Evolutionary conservation across 64 coral and sea anemone species (phyloP), one percentile per base, ranked within the genome.

Genomic region (Hydrozoanthus tunicans): DNA sequence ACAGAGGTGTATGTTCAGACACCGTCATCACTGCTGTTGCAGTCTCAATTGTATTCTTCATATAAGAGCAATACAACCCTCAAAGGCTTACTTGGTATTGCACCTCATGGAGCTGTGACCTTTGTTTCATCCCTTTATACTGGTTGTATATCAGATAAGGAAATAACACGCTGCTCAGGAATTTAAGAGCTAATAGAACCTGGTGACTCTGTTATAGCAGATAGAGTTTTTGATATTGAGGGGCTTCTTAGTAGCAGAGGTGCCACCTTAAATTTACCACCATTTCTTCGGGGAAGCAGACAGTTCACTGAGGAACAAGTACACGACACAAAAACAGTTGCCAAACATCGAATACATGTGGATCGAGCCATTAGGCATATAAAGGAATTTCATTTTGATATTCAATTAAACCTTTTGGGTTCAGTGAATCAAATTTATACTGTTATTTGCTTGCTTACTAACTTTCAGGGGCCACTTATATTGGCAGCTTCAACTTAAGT

Each of bases 151-250:
- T 92, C 91, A 78, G 91, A 86, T 60, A 92, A 92, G 66, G 81
- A 92, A 65, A 92, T 92, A 59, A 92, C 81, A n/a, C 57, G 81
- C 26, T 85, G 80, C 78, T 85, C 81, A 23, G 91, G 91, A 61
- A 86, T 92, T 54, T 65, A 86, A 26, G 74, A 86, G 65, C 62
- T 86, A 11, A 66, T 79, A 11, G 91, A 93, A 80, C 58, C 62
- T 9, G 70, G 13, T 67, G 91, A 93, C 64, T 20, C 20, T 59
- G 82, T 93, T 23, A 93, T 93, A 82, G 83, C 83, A 17, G 75
- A 93, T 64, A 93, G 89, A 56, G 77, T 76, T 24, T 93, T 93
- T 93, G 91, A 89, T 58, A 93, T 89, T 86, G 73, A 92, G 51
- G 25, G 20, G 64, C 23, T 82, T 51, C 79, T 82, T 82, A 13